A percentile compares a stretch with the other conserved stretches of the same genome.
Evolutionary conservation across 2,113 vertebrate genomes (phyloP).

Genomic region (Corythornis cristatus): DNA sequence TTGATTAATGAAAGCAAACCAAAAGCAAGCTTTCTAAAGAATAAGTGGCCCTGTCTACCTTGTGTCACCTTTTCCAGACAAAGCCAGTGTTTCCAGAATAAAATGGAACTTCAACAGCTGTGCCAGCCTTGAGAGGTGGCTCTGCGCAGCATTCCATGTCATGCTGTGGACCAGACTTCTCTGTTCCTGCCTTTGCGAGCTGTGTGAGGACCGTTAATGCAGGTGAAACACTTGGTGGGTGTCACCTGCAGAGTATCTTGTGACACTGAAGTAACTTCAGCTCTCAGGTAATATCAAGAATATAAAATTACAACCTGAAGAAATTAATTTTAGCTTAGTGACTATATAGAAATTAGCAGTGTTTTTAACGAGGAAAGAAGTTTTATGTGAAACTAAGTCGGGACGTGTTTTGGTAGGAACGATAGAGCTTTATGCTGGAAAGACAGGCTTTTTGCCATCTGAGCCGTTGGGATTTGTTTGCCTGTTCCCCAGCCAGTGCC

Average conservation of each 20-base stretch:
- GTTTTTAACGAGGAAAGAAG: not conserved
- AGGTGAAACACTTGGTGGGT: not conserved
- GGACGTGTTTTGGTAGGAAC: not conserved
- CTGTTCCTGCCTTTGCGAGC: not conserved
- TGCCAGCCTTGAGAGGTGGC: not conserved
- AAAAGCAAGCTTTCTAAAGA: not conserved
- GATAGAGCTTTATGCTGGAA: not conserved
- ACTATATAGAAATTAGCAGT: not conserved
- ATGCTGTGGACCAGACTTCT: not conserved
- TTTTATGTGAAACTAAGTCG: not conserved
- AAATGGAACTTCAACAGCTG: accelerated
- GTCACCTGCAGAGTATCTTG: not conserved
- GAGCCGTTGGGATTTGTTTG: accelerated
- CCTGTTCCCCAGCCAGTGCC: accelerated
- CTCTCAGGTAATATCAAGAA: not conserved
- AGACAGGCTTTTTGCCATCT: not conserved
- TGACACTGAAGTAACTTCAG: not conserved
- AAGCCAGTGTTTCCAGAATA: not conserved
- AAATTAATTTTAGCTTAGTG: not conserved
- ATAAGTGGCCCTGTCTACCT: not conserved
- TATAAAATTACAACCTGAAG: not conserved
- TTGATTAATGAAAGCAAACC: not conserved
- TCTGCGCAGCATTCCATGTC: accelerated
- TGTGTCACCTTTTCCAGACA: not conserved
- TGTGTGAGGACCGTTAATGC: not conserved